phyloP scores from a whole-genome alignment of 1,140 invertebrate genomes.

The Adoxophyes honmai region DNA sequence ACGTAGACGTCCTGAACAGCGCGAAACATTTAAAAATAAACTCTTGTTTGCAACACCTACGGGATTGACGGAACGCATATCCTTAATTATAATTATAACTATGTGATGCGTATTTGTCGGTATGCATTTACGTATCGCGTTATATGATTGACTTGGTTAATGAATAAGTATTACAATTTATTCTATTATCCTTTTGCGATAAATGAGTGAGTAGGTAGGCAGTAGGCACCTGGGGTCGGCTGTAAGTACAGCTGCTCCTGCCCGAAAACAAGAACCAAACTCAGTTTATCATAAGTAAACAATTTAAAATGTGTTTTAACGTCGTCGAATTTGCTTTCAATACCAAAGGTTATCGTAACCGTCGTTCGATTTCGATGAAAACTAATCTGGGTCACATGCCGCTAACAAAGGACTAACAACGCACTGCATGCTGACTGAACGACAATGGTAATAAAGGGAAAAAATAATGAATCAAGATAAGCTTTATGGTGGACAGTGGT shows the following conservation, averaged over 20 bases:
- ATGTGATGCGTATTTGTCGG: no score
- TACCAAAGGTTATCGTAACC: constrained; percentile 30
- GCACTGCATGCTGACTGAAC: constrained; percentile 40
- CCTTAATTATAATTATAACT: not conserved
- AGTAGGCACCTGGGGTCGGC: no score
- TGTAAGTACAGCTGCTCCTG: no score
- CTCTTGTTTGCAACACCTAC: constrained; percentile 40
- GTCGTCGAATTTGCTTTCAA: constrained; percentile 37
- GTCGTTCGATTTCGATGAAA: constrained; percentile 55
- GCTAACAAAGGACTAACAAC: constrained; percentile 49
- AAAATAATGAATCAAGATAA: constrained; percentile 71
- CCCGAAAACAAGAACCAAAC: no score
- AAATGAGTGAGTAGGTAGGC: no score
- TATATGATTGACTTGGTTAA: constrained; percentile 37
- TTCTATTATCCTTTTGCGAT: no score
- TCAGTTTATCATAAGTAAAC: no score
- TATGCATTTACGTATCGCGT: constrained; percentile 19
- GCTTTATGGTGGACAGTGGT: constrained; percentile 62
- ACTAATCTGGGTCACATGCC: constrained; percentile 60
- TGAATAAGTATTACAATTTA: no score
- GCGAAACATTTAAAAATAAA: constrained; percentile 56
- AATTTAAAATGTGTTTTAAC: no score
- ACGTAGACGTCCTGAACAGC: constrained; percentile 54
- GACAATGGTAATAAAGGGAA: constrained; percentile 48
- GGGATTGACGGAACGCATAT: constrained; percentile 17